phyloP scores from a whole-genome alignment of 64 coral and sea anemone genomes.

The Actinia tenebrosa region DNA sequence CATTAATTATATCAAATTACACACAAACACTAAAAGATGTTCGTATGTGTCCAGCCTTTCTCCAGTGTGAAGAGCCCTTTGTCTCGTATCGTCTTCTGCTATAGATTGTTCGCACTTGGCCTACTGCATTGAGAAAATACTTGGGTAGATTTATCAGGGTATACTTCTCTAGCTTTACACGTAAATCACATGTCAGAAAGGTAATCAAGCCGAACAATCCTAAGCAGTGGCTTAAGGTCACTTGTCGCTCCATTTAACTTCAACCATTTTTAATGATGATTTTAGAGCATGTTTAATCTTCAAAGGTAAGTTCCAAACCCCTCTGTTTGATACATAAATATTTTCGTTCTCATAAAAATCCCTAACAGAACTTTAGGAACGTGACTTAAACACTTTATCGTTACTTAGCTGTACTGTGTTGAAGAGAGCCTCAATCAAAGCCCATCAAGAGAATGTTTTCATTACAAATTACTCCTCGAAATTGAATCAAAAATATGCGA shows the following conservation, averaged over 20 bases:
- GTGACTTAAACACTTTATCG: neutral
- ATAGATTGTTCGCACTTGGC: too few species aligned
- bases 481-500: neutral
- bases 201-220: neutral
- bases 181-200: constrained; percentile 1
- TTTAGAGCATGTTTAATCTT: neutral
- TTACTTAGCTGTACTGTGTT: neutral
- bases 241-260: neutral
- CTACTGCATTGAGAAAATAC: too few species aligned
- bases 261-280: neutral
- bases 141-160: neutral
- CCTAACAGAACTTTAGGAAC: neutral
- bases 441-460: neutral
- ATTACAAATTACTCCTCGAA: neutral
- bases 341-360: neutral
- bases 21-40: neutral
- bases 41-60: neutral
- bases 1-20: constrained; percentile 8
- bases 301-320: neutral
- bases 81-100: neutral
- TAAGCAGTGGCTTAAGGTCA: neutral
- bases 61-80: neutral
- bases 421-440: neutral
- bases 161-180: neutral
- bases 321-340: neutral